These are phyloP conservation scores for Acrocephalus scirpaceus DNA, from an alignment of 2,797 vertebrate genomes.

Conservation along the genomic window DNA sequence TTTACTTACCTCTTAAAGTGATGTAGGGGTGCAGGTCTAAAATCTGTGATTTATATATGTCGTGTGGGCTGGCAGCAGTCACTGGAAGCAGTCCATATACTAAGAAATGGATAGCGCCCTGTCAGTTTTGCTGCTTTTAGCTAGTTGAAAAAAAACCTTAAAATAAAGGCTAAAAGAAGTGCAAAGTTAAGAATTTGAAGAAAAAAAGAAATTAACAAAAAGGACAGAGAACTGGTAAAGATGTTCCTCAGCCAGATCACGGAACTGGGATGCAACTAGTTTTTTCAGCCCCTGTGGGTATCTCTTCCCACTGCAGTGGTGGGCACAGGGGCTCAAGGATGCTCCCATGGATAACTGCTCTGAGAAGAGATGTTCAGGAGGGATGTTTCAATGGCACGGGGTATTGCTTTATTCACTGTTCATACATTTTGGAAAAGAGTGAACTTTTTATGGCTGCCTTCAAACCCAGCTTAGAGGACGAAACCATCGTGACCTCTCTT, in stretches of 20 bases:
- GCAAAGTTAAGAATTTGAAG: not conserved
- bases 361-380: not conserved
- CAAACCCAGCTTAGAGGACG: not conserved
- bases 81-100: conserved; percentile 7
- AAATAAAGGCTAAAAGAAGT: conserved; percentile 26
- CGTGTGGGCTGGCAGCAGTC: not conserved
- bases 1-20: conserved; percentile 26
- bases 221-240: not conserved
- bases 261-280: not conserved
- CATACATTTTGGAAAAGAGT: not conserved
- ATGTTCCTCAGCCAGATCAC: not conserved
- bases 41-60: conserved; percentile 26
- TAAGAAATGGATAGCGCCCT: conserved; percentile 35
- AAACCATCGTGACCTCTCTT: not conserved
- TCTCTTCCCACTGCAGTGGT: not conserved
- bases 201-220: not conserved
- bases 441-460: not conserved
- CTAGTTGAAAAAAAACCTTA: not conserved
- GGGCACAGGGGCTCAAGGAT: not conserved
- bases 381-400: not conserved
- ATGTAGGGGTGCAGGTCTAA: conserved; percentile 10
- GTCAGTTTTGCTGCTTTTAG: conserved; percentile 36
- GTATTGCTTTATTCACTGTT: not conserved
- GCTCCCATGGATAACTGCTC: not conserved
- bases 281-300: not conserved